phyloP scores from a whole-genome alignment of 37 sponge, comb jelly and placozoan species.

The Axinella damicornis region DNA sequence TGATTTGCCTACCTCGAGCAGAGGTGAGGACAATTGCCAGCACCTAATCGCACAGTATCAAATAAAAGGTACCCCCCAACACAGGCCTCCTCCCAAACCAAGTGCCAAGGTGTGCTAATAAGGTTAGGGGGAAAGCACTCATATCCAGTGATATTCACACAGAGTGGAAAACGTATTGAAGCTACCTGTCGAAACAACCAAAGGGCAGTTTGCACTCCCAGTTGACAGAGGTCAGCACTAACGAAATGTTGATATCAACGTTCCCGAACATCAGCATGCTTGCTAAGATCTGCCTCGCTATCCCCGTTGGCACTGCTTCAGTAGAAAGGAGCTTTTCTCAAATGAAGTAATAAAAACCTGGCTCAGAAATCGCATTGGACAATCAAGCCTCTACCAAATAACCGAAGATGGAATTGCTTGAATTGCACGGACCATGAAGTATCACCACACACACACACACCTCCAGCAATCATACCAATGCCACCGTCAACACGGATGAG shows the following conservation, averaged over 20 bases:
- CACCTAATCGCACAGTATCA: too few species aligned
- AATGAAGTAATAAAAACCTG: constrained; percentile 11
- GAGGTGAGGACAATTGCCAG: too few species aligned
- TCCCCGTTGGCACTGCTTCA: constrained; percentile 33
- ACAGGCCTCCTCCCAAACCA: too few species aligned
- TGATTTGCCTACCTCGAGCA: too few species aligned
- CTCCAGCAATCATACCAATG: too few species aligned
- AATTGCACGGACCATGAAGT: too few species aligned
- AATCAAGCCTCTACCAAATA: constrained; percentile 32
- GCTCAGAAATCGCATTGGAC: constrained; percentile 42
- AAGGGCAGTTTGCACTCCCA: constrained; percentile 35
- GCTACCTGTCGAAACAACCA: constrained; percentile 54
- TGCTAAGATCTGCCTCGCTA: neutral
- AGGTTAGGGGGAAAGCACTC: constrained; percentile 32
- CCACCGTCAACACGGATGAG: too few species aligned
- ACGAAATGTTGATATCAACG: constrained; percentile 42
- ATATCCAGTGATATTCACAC: constrained; percentile 37
- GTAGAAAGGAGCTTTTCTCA: neutral
- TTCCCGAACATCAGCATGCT: constrained; percentile 12
- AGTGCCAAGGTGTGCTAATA: too few species aligned
- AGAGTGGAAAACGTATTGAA: constrained; percentile 36
- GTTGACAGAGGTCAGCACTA: constrained; percentile 34
- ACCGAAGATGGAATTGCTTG: too few species aligned
- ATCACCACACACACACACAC: too few species aligned
- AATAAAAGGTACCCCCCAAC: too few species aligned